These are phyloP conservation scores for Euleptes europaea DNA, from an alignment of 2,113 vertebrate genomes.

Conservation along the genomic window DNA sequence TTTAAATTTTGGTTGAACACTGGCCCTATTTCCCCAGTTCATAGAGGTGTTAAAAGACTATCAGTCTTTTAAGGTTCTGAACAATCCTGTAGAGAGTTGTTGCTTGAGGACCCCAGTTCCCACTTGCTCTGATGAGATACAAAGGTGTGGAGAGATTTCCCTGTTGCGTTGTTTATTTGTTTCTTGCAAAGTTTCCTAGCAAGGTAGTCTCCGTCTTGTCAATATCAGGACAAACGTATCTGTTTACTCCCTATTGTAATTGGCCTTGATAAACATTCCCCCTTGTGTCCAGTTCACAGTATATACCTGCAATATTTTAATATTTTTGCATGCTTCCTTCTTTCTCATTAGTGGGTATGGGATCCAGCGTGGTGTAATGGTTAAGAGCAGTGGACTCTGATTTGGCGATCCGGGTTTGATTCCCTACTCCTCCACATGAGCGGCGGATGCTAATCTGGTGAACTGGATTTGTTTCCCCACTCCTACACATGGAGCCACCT, in stretches of 20 bases:
- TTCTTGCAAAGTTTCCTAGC: not conserved
- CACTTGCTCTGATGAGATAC: not conserved
- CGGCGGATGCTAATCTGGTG: no score
- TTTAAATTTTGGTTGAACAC: not conserved
- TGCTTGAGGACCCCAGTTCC: constrained; percentile 17
- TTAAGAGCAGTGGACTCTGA: no score
- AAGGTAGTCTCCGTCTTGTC: not conserved
- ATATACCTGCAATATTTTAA: not conserved
- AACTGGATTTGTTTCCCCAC: no score
- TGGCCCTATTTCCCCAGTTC: not conserved
- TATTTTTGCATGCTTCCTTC: not conserved
- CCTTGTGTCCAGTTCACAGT: no score
- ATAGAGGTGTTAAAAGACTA: not conserved
- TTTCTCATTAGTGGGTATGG: no score
- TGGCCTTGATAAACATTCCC: not conserved
- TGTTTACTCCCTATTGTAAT: not conserved
- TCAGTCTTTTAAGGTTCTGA: not conserved
- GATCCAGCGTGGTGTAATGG: no score
- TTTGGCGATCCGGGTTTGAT: no score
- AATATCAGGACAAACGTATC: not conserved
- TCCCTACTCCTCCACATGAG: no score
- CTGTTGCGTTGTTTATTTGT: not conserved
- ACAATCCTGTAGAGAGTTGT: not conserved
- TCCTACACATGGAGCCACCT: no score
- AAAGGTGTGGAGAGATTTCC: not conserved